Percentiles rank a stretch among this genome's conserved stretches.
These are phyloP conservation scores for Dysdera silvatica DNA, from an alignment of 1,140 invertebrate species.

Conservation along the genomic window DNA sequence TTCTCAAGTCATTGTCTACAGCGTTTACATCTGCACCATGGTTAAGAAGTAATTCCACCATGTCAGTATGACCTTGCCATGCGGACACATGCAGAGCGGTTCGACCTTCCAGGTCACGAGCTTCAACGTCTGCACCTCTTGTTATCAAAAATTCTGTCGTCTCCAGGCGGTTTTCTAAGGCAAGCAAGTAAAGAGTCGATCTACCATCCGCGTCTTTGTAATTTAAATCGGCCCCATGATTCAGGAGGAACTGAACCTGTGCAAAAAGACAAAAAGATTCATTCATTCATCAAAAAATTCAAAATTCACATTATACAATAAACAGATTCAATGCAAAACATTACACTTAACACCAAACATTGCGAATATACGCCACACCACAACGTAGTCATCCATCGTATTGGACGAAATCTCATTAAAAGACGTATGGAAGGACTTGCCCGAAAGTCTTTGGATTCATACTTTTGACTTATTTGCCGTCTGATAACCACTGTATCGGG, in stretches of 20 bases:
- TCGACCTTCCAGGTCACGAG: constrained; percentile 78
- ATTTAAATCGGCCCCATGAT: constrained; percentile 75
- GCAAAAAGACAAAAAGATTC: not conserved
- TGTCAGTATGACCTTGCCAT: constrained; percentile 85
- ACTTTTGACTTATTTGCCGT: too few relatives aligned
- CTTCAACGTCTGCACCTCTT: constrained; percentile 72
- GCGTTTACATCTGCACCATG: constrained; percentile 75
- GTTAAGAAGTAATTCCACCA: constrained; percentile 73
- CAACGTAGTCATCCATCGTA: too few relatives aligned
- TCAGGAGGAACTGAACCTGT: constrained; percentile 53
- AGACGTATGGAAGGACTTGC: too few relatives aligned
- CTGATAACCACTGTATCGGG: too few relatives aligned
- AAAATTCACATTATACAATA: too few relatives aligned
- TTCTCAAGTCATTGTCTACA: constrained; percentile 78
- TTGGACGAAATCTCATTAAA: too few relatives aligned
- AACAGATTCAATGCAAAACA: too few relatives aligned
- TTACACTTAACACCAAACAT: too few relatives aligned
- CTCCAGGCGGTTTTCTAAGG: constrained; percentile 76
- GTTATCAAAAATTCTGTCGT: constrained; percentile 75
- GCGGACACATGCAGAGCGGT: constrained; percentile 85
- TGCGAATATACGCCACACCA: too few relatives aligned
- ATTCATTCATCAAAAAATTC: too few relatives aligned
- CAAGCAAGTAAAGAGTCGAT: constrained; percentile 82
- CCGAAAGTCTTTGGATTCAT: too few relatives aligned
- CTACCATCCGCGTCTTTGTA: constrained; percentile 84